Base-by-base conservation (phyloP, 2,888 invertebrate genomes). In the Tenodera sinensis region DNA sequence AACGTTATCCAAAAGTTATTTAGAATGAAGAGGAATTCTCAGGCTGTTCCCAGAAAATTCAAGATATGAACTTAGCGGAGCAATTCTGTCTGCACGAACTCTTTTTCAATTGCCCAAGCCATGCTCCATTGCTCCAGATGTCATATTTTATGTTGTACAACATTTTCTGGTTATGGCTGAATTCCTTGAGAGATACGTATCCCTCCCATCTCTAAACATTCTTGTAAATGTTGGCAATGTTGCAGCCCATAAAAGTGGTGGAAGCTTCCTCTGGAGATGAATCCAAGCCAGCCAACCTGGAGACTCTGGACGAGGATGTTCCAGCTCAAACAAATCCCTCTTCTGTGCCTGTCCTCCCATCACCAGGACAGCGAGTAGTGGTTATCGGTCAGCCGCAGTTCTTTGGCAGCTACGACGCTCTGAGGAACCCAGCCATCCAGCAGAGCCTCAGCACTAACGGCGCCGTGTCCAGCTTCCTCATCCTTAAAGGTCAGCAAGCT, bases 381-480 rank as follows among this genome's bases (percentile, higher is more conserved):
- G 93, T 95, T 0, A 95, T 95, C 91, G 95, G 93, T 91, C 94
- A 93, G 90, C 93, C 94, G 1, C 93, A 94, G 83, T 94, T 93
- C 91, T 93, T 91, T 86, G 92, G 88, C 89, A 87, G 88, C 54
- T 85, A 84, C 89, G 90, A 89, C 85, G 89, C 88, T 0, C 89
- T 90, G 28, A 83, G 88, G 25, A 84, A 89, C 34, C 88, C 83
- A 84, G 89, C 88, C 8, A 83, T 89, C 4, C 88, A 83, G 42
- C 82, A 87, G 30, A 81, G 84, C 83, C 54, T 90, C 28, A 84
- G 89, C 27, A 90, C 88, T n/a, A 85, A 83, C 28, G 89, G 87
- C 9, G 89, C 83, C 7, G 87, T 88, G 54, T 85, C 95, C 94
- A 1, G 95, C 92, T 96, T 97, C 92, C 96, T 96, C 9, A 96